phyloP scores from a whole-genome alignment of 1,140 invertebrate genomes.

The Drosophila trapezifrons region DNA sequence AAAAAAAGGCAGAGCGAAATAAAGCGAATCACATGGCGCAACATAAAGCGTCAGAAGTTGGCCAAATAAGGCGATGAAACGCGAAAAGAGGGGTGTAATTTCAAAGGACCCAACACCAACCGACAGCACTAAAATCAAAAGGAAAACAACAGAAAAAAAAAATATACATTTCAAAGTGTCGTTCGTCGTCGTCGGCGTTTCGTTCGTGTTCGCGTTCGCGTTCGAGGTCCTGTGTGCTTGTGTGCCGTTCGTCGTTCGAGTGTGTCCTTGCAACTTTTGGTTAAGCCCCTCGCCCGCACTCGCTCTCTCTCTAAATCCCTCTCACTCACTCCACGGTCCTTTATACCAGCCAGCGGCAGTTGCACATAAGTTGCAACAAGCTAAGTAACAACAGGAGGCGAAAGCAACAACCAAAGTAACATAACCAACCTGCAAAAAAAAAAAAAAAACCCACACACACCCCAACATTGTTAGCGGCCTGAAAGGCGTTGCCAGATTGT shows the following conservation, averaged over 20 bases:
- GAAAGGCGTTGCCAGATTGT: conserved; percentile 55
- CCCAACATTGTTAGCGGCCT: conserved; percentile 42
- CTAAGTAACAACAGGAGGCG: conserved; percentile 37
- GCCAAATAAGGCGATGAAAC: conserved; percentile 50
- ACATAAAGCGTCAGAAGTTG: conserved; percentile 71
- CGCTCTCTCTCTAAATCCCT: conserved; percentile 12
- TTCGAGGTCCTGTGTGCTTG: conserved; percentile 13
- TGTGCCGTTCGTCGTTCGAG: conserved; percentile 38
- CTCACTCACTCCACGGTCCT: conserved; percentile 17
- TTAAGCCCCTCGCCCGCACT: conserved; percentile 31
- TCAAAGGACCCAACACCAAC: conserved; percentile 44
- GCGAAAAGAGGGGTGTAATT: conserved; percentile 34
- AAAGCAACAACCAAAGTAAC: conserved; percentile 34
- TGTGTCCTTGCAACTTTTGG: conserved; percentile 72
- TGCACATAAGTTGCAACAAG: conserved; percentile 74
- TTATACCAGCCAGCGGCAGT: conserved; percentile 50
- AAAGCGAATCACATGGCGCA: conserved; percentile 61
- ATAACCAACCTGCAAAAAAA: conserved; percentile 18
- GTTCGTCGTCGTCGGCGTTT: conserved; percentile 30
- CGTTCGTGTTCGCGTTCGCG: conserved; percentile 24
- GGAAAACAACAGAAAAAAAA: conserved; percentile 25
- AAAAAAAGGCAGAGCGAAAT: conserved; percentile 33
- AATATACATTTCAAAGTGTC: conserved; percentile 66
- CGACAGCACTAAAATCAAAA: conserved; percentile 42
- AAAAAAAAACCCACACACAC: no score